These are phyloP conservation scores for Toxotes chatareus DNA, from an alignment of 2,113 vertebrate genomes.

Conservation along the genomic window DNA sequence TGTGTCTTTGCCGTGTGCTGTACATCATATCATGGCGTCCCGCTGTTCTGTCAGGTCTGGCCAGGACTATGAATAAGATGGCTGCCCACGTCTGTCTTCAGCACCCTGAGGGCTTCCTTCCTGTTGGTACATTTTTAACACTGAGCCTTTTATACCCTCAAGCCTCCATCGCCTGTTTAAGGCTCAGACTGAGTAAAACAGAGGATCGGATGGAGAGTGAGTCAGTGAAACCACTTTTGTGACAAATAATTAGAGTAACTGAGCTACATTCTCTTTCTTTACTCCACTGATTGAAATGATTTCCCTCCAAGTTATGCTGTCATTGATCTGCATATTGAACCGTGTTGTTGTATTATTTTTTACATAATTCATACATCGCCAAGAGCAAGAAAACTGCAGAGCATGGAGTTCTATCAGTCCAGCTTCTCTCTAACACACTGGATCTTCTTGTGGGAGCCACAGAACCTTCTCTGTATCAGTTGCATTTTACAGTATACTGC, in stretches of 20 bases:
- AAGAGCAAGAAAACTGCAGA: constrained; percentile 19
- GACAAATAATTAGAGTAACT: constrained; percentile 32
- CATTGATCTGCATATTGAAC: constrained; percentile 56
- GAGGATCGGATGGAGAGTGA: not conserved
- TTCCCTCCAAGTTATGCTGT: constrained; percentile 20
- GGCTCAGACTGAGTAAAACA: constrained; percentile 2
- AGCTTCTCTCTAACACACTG: not conserved
- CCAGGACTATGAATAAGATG: constrained; percentile 31
- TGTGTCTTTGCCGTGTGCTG: constrained; percentile 16
- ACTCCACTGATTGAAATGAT: constrained; percentile 29
- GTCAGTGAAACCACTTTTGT: constrained; percentile 1
- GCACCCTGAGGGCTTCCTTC: constrained; percentile 11
- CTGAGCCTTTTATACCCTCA: constrained; percentile 29
- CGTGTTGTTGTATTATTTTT: constrained; percentile 31
- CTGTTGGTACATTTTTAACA: constrained; percentile 43
- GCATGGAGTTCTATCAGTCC: constrained; percentile 7
- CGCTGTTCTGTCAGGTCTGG: constrained; percentile 12
- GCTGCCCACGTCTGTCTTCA: constrained; percentile 17
- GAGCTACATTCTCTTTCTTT: constrained; percentile 7
- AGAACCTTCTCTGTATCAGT: not conserved
- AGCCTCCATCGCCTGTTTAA: constrained; percentile 21
- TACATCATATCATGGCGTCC: constrained; percentile 12
- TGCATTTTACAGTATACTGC: not conserved
- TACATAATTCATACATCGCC: constrained; percentile 54
- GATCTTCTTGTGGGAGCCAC: not conserved